Evolutionary conservation across 2,113 vertebrate species (phyloP).

Genomic region (Malurus elegans): DNA sequence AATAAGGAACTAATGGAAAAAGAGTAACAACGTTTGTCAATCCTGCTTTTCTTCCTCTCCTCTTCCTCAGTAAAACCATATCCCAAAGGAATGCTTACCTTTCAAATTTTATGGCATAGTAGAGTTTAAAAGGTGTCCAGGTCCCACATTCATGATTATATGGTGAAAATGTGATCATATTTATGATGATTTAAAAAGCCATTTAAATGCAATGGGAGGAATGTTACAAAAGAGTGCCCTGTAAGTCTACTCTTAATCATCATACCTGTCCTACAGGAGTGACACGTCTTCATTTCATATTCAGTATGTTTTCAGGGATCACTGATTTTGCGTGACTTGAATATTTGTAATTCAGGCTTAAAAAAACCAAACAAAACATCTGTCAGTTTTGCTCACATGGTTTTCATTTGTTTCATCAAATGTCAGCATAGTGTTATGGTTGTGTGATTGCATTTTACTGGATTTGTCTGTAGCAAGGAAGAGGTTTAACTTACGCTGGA

Average conservation of each 20-base stretch:
- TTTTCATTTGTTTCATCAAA: neutral
- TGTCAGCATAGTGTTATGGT: neutral
- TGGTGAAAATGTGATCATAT: neutral
- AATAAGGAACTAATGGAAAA: neutral
- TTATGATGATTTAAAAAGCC: neutral
- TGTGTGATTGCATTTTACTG: neutral
- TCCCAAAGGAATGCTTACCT: neutral
- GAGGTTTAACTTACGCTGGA: neutral
- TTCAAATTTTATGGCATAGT: neutral
- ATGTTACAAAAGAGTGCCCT: neutral
- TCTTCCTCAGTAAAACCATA: neutral
- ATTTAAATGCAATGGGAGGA: neutral
- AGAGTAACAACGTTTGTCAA: fast-evolving
- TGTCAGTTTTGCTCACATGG: neutral
- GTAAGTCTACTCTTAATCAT: neutral
- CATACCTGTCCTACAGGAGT: neutral
- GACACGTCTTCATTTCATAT: neutral
- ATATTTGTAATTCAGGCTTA: neutral
- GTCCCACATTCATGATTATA: neutral
- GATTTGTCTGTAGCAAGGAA: neutral
- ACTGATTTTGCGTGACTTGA: neutral
- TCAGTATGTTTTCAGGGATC: neutral
- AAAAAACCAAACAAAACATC: neutral
- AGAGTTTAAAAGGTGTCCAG: neutral
- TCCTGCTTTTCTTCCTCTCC: neutral